Evolutionary conservation across 2,888 invertebrate species (phyloP), one percentile per base, ranked within the genome.

Genomic region (Alviniconcha strummeri): DNA sequence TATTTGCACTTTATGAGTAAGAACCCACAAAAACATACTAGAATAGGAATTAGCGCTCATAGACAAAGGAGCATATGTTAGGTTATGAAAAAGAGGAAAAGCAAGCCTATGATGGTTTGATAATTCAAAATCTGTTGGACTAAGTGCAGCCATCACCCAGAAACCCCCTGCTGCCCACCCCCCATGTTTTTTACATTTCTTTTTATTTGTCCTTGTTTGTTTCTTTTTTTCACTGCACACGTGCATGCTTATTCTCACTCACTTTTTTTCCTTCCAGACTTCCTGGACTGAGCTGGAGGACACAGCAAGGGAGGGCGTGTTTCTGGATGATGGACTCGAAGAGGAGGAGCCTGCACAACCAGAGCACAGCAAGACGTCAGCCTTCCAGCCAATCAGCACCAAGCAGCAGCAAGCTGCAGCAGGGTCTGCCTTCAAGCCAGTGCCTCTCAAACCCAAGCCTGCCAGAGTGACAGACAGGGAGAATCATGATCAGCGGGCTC

Each of bases 361-460:
- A 11, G 76, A 80, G 19, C 55, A 56, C 55, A 80, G 56, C 7
- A 60, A 60, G 60, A 60, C 9, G 56, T n/a, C 56, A 80, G 19
- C 8, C 76, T 54, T 80, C 74, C 60, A 75, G 36, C 57, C 80
- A 9, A 64, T 79, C n/a, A 13, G 19, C 13, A 57, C 77, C 77
- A 77, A 77, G 57, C 72, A 72, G 72, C 75, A 52, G 54, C 15
- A 52, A 13, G 56, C 57, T 1, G 54, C 19, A 17, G 15, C 67
- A 55, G 64, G 83, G 13, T 87, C 89, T n/a, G 91, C 90, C 17
- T 91, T 91, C 84, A 88, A 88, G 77, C 89, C 90, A n/a, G 86
- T 91, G 55, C 85, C 88, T n/a, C 84, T 86, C 64, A 89, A 90
- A 82, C 82, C 86, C 64, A 84, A 83, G 19, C 79, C 84, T 8